These are phyloP conservation scores for Molossus alvarezi DNA, from an alignment of 2,797 vertebrate species.

Conservation along the genomic window DNA sequence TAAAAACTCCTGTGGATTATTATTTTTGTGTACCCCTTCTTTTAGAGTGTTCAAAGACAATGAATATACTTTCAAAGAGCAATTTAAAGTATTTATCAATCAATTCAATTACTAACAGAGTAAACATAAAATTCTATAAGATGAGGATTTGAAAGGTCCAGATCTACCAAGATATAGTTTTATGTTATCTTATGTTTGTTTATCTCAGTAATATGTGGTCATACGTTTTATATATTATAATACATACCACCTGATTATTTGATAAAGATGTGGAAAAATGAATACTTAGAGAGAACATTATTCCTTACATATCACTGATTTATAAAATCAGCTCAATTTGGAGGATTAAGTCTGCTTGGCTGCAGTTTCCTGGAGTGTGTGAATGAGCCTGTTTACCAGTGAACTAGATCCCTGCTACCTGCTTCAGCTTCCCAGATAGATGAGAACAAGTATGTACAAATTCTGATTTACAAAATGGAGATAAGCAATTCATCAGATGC, in stretches of 20 bases:
- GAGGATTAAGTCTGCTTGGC: too few species aligned
- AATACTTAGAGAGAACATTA: neutral
- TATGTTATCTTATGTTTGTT: neutral
- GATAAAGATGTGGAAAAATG: neutral
- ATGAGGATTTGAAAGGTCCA: neutral
- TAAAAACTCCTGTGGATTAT: neutral
- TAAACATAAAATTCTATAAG: neutral
- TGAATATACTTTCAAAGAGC: neutral
- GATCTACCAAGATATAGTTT: neutral
- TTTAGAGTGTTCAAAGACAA: conserved; percentile 12
- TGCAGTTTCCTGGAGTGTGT: too few species aligned
- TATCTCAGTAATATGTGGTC: neutral
- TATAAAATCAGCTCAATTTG: neutral
- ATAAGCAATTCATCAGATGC: too few species aligned
- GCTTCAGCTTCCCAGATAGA: too few species aligned
- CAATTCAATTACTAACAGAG: neutral
- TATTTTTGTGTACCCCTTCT: neutral
- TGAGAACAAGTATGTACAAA: too few species aligned
- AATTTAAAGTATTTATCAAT: neutral
- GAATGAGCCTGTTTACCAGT: too few species aligned
- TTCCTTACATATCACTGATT: neutral
- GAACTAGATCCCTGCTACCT: too few species aligned
- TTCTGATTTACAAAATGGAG: too few species aligned
- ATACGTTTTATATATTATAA: neutral
- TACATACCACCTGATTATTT: neutral